phyloP scores from a whole-genome alignment of 2,888 invertebrate genomes.

The Electrophaes corylata region DNA sequence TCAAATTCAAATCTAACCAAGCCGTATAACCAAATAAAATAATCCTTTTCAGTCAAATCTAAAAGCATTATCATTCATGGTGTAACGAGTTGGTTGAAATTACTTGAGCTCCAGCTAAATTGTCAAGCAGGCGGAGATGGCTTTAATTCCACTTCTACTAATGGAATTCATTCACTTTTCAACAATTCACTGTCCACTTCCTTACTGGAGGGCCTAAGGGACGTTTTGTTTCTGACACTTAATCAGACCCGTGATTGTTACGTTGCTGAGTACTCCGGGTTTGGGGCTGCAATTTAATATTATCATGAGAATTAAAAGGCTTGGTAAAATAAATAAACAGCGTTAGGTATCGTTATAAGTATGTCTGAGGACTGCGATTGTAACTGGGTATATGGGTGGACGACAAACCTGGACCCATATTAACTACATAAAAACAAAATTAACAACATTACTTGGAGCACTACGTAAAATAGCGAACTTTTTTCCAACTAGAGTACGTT shows the following conservation, averaged over 20 bases:
- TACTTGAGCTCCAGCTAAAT: slow-evolving; percentile 51
- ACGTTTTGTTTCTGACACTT: slow-evolving; percentile 61
- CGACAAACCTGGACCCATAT: no score
- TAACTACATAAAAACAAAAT: no score
- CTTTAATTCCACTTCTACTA: slow-evolving; percentile 66
- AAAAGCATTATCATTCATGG: slow-evolving; percentile 48
- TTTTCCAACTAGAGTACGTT: no score
- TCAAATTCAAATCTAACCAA: slow-evolving; percentile 25
- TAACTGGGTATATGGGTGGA: no score
- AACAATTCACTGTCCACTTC: slow-evolving; percentile 64
- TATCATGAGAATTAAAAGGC: background rate
- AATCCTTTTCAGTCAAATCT: slow-evolving; percentile 41
- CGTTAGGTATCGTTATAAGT: no score
- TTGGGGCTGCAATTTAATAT: slow-evolving; percentile 11
- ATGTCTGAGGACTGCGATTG: no score
- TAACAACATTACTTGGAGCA: no score
- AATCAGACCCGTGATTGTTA: slow-evolving; percentile 52
- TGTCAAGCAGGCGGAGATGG: slow-evolving; percentile 54
- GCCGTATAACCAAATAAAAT: slow-evolving; percentile 29
- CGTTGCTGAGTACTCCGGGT: slow-evolving; percentile 25
- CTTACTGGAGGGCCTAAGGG: slow-evolving; percentile 51
- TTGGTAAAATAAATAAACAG: background rate
- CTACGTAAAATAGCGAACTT: no score
- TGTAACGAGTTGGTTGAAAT: slow-evolving; percentile 54
- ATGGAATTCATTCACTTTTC: slow-evolving; percentile 71